Percentiles rank a stretch among this genome's conserved stretches.
phyloP scores from a whole-genome alignment of 2,888 invertebrate genomes.

The Cryptophagus acutangulus region DNA sequence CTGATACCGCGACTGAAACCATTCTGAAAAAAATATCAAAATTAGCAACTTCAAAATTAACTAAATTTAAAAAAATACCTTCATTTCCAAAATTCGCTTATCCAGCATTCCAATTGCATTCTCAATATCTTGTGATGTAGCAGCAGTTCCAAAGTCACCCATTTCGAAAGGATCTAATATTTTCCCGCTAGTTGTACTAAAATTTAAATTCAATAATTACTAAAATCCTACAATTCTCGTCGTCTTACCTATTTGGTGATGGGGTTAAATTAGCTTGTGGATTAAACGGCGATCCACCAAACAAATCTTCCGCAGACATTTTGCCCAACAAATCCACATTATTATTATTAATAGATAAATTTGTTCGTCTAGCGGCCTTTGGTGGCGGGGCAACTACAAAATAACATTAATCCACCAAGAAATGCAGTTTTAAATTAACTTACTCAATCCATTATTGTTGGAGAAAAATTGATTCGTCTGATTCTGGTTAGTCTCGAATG shows the following conservation, averaged over 20 bases:
- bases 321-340: slow-evolving; percentile 37
- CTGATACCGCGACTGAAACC: slow-evolving; percentile 83
- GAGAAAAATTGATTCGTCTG: slow-evolving; percentile 36
- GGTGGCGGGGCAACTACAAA: slow-evolving; percentile 84
- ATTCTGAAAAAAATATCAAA: slow-evolving; percentile 58
- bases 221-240: slow-evolving; percentile 1
- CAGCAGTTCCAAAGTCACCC: slow-evolving; percentile 61
- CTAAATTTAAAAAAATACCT: slow-evolving; percentile 52
- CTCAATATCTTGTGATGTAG: slow-evolving; percentile 58
- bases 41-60: slow-evolving; percentile 13
- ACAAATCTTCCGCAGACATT: slow-evolving; percentile 64
- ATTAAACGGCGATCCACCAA: slow-evolving; percentile 74
- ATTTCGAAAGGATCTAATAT: slow-evolving; percentile 79
- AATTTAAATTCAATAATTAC: slow-evolving; percentile 12
- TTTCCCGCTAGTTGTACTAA: slow-evolving; percentile 42
- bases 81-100: slow-evolving; percentile 80
- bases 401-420: background rate
- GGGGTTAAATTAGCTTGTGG: slow-evolving; percentile 40
- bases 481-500: slow-evolving; percentile 62
- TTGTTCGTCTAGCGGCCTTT: slow-evolving; percentile 58
- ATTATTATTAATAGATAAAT: slow-evolving; percentile 35
- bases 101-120: slow-evolving; percentile 76
- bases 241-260: slow-evolving; percentile 32
- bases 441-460: slow-evolving; percentile 53
- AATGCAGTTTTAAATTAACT: slow-evolving; percentile 44